Base-by-base conservation (phyloP, 2,113 vertebrate species). In the Piprites chloris region DNA sequence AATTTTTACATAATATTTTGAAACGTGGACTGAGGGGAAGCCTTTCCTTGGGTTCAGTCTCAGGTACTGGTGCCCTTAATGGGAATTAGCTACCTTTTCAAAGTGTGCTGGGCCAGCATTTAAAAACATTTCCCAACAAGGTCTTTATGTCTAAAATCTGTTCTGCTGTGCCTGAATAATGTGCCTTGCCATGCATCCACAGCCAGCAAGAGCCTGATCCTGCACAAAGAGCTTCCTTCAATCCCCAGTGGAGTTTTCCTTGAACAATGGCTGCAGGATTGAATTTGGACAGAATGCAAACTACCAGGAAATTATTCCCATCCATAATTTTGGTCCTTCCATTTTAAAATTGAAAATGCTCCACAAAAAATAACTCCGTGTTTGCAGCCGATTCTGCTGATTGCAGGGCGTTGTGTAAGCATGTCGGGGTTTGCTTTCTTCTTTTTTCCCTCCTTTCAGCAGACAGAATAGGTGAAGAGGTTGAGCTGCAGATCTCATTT, bases 381-480 rank as follows among this genome's bases (percentile, higher is more conserved):
- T 77, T 96, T 96, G 90, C 89, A 88, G 80, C 87, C 39, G 78
- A 89, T 91, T 85, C 83, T 66, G 23, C 47, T 92, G 95, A 95
- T 96, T 94, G 84, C 71, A 47, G 69, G 42, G 13, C 71, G 63
- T 71, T 61, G 50, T 83, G 35, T 79, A 87, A 81, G 89, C 91
- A 81, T 83, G 62, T 92, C 6, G 4, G 89, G 71, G 87, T 69
- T 95, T 94, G 83, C 94, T 82, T 96, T 95, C 86, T 87, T 87
- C 86, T 81, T 91, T 93, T 78, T 90, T 79, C 77, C 85, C 81
- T 85, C 93, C 95, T 86, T 97, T 98, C 96, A 93, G 76, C 95
- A 98, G 98, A 97, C 97, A 98, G 97, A 95, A 81, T 68, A 97
- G 98, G 98, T 98, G 97, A 98, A 97, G 98, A 98, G 98, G 98